Percentiles rank a stretch among this genome's conserved stretches.
Conservation (phyloP, 2,113 vertebrate species). For the Solenodon paradoxus region DNA sequence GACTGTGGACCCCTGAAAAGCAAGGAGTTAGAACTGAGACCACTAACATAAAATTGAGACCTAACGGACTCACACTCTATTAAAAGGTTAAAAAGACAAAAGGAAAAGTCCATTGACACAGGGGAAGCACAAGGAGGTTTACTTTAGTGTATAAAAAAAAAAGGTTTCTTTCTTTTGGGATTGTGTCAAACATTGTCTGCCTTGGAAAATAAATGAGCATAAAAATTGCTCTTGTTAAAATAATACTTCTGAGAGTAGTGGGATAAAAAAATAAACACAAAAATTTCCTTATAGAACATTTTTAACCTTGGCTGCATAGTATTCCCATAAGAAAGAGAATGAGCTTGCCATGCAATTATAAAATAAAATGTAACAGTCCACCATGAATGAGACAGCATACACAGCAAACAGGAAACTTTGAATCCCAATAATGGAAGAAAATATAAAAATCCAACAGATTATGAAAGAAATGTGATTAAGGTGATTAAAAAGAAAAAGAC, state of each 20-base stretch:
- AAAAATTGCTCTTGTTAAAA: constrained; percentile 43
- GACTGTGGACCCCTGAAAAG: neutral
- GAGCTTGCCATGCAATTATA: neutral
- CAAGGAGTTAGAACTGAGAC: neutral
- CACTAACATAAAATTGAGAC: neutral
- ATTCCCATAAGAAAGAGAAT: constrained; percentile 19
- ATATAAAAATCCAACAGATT: neutral
- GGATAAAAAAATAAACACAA: constrained; percentile 24
- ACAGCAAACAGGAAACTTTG: neutral
- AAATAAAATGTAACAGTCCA: neutral
- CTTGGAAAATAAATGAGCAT: constrained; percentile 36
- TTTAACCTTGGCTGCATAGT: neutral
- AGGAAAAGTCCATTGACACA: neutral
- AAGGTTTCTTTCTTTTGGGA: neutral
- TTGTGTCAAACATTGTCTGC: constrained; percentile 14
- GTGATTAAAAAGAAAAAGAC: neutral
- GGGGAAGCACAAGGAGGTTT: constrained; percentile 35
- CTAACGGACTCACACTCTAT: neutral
- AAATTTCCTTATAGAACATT: constrained; percentile 3
- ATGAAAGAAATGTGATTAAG: constrained; percentile 12
- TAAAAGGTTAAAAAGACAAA: neutral
- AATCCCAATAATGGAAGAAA: neutral
- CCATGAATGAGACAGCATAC: neutral
- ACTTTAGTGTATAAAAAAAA: neutral
- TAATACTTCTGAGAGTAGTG: constrained; percentile 4